These are phyloP conservation scores for Amiota mariae DNA, from an alignment of 2,888 invertebrate genomes.

Conservation along the genomic window DNA sequence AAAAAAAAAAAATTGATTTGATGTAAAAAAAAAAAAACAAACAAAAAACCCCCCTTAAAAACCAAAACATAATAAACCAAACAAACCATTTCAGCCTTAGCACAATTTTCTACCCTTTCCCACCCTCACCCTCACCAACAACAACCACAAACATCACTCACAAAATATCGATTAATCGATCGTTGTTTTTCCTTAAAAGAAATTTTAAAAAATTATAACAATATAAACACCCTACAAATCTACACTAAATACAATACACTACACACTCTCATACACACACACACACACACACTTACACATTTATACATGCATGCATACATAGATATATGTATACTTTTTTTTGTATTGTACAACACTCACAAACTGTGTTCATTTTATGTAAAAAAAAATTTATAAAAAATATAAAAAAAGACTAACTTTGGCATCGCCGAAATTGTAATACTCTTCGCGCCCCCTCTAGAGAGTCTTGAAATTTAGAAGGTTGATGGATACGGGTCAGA, in stretches of 20 bases:
- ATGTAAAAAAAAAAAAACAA: constrained; percentile 37
- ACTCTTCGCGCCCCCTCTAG: too few species aligned
- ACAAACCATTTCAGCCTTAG: constrained; percentile 64
- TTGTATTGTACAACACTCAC: constrained; percentile 22
- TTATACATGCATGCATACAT: constrained; percentile 27
- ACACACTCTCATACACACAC: too few species aligned
- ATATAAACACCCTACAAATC: constrained; percentile 41
- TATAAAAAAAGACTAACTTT: too few species aligned
- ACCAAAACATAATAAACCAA: constrained; percentile 43
- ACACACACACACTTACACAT: constrained; percentile 43
- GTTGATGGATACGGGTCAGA: too few species aligned
- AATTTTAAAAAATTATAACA: constrained; percentile 31
- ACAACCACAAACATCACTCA: too few species aligned
- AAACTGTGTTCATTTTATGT: constrained; percentile 57
- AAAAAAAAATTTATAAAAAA: neutral
- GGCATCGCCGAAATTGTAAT: too few species aligned
- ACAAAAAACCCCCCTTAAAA: constrained; percentile 42
- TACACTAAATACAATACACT: constrained; percentile 34
- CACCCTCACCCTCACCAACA: constrained; percentile 62
- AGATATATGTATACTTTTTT: neutral
- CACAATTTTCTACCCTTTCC: constrained; percentile 65
- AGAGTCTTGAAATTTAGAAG: too few species aligned
- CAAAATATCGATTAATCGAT: constrained; percentile 56
- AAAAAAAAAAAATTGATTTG: constrained; percentile 40
- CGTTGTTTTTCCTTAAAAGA: constrained; percentile 26